Conservation (phyloP, 2,888 invertebrate species). For the Abrostola triplasia region DNA sequence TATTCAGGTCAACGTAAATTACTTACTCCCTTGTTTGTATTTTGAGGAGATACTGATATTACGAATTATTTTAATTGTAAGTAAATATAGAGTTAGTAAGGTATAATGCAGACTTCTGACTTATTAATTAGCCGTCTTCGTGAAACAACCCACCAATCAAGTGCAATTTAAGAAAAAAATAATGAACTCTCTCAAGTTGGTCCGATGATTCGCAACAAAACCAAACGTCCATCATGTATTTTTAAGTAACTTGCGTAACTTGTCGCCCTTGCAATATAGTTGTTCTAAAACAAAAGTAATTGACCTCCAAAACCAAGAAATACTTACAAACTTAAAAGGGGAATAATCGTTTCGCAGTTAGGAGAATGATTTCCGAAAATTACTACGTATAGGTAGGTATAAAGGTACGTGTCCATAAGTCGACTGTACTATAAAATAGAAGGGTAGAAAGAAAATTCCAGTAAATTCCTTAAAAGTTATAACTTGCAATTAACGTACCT, state of each 20-base stretch:
- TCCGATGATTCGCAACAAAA: conserved; percentile 24
- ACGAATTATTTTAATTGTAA: conserved; percentile 7
- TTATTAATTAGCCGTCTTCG: conserved; percentile 29
- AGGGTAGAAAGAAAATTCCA: too few species aligned
- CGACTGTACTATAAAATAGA: too few species aligned
- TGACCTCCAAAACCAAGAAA: not conserved
- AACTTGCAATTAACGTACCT: too few species aligned
- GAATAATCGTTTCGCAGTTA: too few species aligned
- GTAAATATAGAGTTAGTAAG: conserved; percentile 5
- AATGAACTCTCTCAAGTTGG: conserved; percentile 37
- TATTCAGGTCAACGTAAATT: conserved; percentile 4
- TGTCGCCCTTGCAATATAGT: conserved; percentile 22
- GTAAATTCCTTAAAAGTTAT: too few species aligned
- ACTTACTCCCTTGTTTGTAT: too few species aligned
- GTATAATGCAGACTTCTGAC: conserved; percentile 19
- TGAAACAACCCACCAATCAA: conserved; percentile 40
- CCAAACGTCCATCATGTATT: conserved; percentile 26
- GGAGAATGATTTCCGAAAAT: too few species aligned
- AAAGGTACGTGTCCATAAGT: too few species aligned
- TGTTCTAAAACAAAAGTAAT: too few species aligned
- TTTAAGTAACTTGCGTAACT: conserved; percentile 37
- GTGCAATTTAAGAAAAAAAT: conserved; percentile 30
- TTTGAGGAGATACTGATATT: not conserved
- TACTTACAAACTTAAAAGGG: too few species aligned
- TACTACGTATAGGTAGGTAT: too few species aligned